Percentiles rank a stretch among this genome's conserved stretches.
These are phyloP conservation scores for Scomberomorus guttatus DNA, from an alignment of 2,797 vertebrate genomes.

Conservation along the genomic window DNA sequence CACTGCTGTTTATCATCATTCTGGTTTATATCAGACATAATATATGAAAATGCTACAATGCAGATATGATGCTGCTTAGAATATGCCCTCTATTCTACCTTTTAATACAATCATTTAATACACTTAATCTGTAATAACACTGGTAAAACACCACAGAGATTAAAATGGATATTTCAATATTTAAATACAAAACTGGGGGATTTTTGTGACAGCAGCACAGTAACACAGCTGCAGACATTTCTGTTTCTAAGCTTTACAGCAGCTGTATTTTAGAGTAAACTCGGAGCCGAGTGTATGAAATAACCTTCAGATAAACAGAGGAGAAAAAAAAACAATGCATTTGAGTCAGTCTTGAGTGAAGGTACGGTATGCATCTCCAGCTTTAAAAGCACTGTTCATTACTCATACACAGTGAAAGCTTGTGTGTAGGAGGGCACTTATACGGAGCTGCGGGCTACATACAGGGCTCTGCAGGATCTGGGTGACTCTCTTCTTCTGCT, in stretches of 20 bases:
- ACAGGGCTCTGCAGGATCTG: slow-evolving; percentile 97
- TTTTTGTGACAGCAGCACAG: background rate
- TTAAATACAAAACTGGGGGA: background rate
- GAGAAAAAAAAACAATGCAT: slow-evolving; percentile 10
- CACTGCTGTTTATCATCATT: slow-evolving; percentile 18
- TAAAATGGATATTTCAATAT: background rate
- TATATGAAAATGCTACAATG: background rate
- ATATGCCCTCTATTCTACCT: background rate
- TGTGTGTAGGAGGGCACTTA: slow-evolving; percentile 63
- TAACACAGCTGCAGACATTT: background rate
- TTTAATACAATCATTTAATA: background rate
- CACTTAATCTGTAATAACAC: background rate
- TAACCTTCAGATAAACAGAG: slow-evolving; percentile 17
- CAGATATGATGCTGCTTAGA: background rate
- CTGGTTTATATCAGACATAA: slow-evolving; percentile 1
- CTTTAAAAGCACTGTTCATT: slow-evolving; percentile 55
- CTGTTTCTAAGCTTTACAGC: background rate
- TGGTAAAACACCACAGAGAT: background rate
- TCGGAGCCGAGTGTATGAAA: slow-evolving; percentile 1
- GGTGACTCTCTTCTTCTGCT: slow-evolving; percentile 96
- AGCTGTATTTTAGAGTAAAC: background rate
- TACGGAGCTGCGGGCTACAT: slow-evolving; percentile 60
- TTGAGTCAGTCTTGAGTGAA: slow-evolving; percentile 18
- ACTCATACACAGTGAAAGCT: slow-evolving; percentile 55
- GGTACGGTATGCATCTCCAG: slow-evolving; percentile 18